Conservation (phyloP, 35 echinoderm and acorn worm genomes). For the Patiria miniata region DNA sequence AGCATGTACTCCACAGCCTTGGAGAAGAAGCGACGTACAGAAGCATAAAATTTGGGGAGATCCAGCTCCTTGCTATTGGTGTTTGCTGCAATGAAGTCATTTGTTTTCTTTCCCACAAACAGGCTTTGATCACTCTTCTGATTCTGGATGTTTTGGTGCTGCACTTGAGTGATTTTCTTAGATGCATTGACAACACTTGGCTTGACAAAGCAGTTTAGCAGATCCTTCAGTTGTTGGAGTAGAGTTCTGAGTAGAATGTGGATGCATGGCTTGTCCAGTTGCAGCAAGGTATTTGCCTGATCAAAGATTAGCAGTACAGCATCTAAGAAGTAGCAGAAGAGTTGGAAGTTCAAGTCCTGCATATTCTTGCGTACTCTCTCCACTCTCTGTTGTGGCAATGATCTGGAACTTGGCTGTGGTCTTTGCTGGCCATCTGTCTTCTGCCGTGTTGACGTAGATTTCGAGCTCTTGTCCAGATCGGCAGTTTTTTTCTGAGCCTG, state of each 20-base stretch:
- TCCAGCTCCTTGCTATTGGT: neutral
- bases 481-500: neutral
- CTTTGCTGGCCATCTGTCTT: no score
- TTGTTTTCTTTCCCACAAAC: constrained; percentile 43
- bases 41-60: neutral
- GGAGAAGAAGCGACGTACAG: neutral
- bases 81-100: neutral
- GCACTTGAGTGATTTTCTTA: neutral
- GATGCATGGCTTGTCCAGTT: constrained; percentile 52
- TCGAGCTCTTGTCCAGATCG: neutral
- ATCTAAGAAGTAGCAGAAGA: neutral
- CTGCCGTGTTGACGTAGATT: no score
- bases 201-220: constrained; percentile 46
- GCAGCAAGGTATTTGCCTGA: neutral
- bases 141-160: neutral
- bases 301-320: neutral
- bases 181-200: constrained; percentile 26
- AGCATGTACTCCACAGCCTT: neutral
- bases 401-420: neutral
- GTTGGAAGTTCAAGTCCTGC: neutral
- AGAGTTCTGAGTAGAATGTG: constrained; percentile 34
- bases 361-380: neutral
- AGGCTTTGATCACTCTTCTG: constrained; percentile 49
- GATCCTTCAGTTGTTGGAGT: constrained; percentile 48
- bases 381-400: neutral